Evolutionary conservation across 2,113 vertebrate genomes (phyloP).

Genomic region (Zosterops borbonicus): DNA sequence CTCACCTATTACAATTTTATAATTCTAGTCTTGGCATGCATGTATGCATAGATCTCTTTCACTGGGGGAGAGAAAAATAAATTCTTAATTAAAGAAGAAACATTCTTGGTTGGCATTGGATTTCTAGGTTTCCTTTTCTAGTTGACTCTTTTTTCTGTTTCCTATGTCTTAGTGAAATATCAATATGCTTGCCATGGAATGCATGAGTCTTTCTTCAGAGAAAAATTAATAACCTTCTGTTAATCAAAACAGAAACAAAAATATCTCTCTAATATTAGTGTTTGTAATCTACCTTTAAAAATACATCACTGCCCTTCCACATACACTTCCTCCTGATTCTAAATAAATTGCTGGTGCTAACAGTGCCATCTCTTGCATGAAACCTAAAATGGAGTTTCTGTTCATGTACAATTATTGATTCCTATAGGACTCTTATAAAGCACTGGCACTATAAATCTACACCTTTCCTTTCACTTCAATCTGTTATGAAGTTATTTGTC

Average conservation of each 20-base stretch:
- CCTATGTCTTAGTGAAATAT: background rate
- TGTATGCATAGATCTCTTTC: background rate
- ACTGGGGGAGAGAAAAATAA: background rate
- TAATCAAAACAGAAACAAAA: conserved; percentile 49
- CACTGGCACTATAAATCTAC: background rate
- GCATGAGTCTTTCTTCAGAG: background rate
- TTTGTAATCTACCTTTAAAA: conserved; percentile 51
- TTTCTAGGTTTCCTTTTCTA: background rate
- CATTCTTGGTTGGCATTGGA: background rate
- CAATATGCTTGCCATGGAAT: background rate
- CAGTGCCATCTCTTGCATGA: conserved; percentile 55
- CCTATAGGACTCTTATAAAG: background rate
- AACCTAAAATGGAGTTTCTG: conserved; percentile 49
- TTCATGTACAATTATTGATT: background rate
- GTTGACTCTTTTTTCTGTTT: background rate
- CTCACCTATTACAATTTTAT: background rate
- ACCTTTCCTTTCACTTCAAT: background rate
- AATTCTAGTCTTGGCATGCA: background rate
- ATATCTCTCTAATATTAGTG: conserved; percentile 45
- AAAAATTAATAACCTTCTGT: conserved; percentile 25
- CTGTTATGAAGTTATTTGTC: background rate
- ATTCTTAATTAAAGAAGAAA: background rate
- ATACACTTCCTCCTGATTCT: background rate
- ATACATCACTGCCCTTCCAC: background rate
- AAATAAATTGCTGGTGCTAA: conserved; percentile 47